phyloP scores from a whole-genome alignment of 2,888 invertebrate genomes.

The Ecliptopera silaceata region DNA sequence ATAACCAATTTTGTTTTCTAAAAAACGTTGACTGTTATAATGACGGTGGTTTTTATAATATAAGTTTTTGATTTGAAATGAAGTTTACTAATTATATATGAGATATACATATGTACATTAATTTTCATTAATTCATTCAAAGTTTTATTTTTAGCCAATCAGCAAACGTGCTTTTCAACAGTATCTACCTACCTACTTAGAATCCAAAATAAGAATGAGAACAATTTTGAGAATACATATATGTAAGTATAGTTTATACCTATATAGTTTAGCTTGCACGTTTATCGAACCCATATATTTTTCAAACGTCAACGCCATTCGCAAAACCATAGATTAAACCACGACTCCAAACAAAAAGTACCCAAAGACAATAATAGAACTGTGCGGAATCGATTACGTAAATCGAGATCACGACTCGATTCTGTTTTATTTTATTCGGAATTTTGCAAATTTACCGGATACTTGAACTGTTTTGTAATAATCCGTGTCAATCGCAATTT shows the following conservation, averaged over 20 bases:
- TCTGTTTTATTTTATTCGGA: constrained; percentile 41
- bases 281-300: no score
- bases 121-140: no score
- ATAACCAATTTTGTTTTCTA: constrained; percentile 5
- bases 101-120: no score
- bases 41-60: not conserved
- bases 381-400: constrained; percentile 56
- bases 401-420: constrained; percentile 54
- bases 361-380: constrained; percentile 51
- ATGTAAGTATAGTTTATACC: no score
- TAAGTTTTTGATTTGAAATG: no score
- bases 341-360: constrained; percentile 47
- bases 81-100: no score
- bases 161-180: no score
- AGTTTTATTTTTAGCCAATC: no score
- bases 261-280: no score
- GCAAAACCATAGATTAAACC: constrained; percentile 51
- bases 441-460: constrained; percentile 53
- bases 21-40: not conserved
- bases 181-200: no score
- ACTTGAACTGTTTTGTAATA: constrained; percentile 37
- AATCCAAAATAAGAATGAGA: no score
- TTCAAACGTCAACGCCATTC: not conserved
- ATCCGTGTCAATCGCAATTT: constrained; percentile 29
- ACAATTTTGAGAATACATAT: no score